Evolutionary conservation across 2,797 vertebrate genomes (phyloP), one percentile per base, ranked within the genome.

Genomic region (Hyperoplus lanceolatus): DNA sequence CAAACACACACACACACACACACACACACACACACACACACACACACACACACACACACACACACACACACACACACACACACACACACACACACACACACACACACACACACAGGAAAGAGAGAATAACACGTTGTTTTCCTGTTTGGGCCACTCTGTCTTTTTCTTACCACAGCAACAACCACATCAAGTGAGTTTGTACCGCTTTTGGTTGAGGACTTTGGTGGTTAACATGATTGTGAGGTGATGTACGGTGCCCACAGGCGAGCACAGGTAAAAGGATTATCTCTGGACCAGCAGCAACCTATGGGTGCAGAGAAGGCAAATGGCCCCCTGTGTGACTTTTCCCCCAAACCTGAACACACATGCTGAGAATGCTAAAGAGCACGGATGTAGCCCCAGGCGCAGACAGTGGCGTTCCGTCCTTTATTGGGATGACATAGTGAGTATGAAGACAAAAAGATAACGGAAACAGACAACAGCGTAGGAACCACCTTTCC

Each of bases 301-400:
- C 87, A 82, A 86, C 90, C 89, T 73, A 77, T 65, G 46, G 69
- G 66, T 78, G 75, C 80, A 81, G 81, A 77, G 71, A 58, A 90
- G 90, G 53, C 66, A 79, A 87, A 79, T 46, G 76, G 73, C 42
- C 65, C 76, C 57, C 72, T 39, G 75, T 85, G 75, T 83, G 81
- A 87, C 76, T 73, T 70, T 73, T 76, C 57, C 62, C 29, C 68
- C 76, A 50, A 77, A 84, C 69, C 77, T 61, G 70, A 80, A 73
- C 48, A 68, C 75, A 78, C 74, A 73, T 70, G 69, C 65, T 89
- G 84, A 57, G 95, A 95, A 96, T 94, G 93, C 82, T 94, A 95
- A 95, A 95, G 93, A 92, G 89, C 94, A 93, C 80, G 81, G 64
- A 29, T 72, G 54, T 87, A 73, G 89, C 95, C 94, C 18, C 53